These are phyloP conservation scores for Artemisiospiza belli DNA, from an alignment of 2,113 vertebrate species.

Conservation along the genomic window DNA sequence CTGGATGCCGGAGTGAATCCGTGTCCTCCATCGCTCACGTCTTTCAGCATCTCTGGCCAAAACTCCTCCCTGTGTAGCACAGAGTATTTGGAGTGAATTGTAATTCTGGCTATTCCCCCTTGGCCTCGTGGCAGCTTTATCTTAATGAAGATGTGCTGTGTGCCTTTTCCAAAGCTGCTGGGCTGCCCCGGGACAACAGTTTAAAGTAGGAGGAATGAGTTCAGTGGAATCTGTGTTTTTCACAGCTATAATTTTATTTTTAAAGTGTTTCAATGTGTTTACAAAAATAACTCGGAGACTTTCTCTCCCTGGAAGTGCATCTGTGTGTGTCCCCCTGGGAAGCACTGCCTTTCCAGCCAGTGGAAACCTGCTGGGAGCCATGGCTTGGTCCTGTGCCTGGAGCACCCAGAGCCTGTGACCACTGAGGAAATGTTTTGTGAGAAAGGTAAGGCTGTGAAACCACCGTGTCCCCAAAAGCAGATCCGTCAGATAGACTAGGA, in stretches of 20 bases:
- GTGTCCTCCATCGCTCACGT: background rate
- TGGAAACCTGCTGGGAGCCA: background rate
- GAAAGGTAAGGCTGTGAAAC: background rate
- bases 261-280: background rate
- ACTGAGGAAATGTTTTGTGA: background rate
- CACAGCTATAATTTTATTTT: background rate
- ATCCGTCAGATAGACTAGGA: background rate
- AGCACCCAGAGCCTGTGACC: rapidly evolving
- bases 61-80: conserved; percentile 19
- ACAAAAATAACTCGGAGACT: background rate
- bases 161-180: background rate
- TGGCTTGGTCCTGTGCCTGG: background rate
- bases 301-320: background rate
- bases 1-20: rapidly evolving
- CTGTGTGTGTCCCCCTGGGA: background rate
- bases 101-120: conserved; percentile 8
- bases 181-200: background rate
- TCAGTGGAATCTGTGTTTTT: background rate
- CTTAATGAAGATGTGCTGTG: background rate
- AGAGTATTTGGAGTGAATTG: background rate
- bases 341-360: background rate
- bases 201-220: background rate
- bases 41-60: background rate
- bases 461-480: rapidly evolving
- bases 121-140: background rate